These are phyloP conservation scores for Lamprologus callipterus DNA, from an alignment of 2,113 vertebrate genomes.

Conservation along the genomic window DNA sequence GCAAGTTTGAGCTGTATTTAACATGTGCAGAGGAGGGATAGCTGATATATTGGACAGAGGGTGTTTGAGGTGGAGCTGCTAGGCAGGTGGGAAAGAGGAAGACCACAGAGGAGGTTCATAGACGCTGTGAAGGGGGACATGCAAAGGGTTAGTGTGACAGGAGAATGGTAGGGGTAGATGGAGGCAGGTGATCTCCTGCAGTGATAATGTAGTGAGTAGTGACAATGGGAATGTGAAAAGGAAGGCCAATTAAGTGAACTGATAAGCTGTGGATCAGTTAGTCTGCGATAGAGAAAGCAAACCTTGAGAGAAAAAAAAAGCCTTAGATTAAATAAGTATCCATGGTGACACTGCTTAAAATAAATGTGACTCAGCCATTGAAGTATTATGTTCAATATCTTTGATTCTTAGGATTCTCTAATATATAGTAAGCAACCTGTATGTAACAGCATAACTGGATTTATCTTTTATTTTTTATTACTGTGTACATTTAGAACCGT, in stretches of 20 bases:
- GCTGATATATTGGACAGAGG: background rate
- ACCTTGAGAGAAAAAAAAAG: background rate
- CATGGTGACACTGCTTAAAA: conserved; percentile 39
- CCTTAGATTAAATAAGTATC: background rate
- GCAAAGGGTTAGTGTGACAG: background rate
- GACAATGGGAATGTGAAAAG: background rate
- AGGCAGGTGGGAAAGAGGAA: background rate
- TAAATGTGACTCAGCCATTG: background rate
- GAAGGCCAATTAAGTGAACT: background rate
- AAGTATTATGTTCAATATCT: background rate
- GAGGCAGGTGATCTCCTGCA: background rate
- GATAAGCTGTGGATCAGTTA: background rate
- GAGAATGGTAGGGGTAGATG: rapidly evolving
- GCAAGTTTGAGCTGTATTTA: background rate
- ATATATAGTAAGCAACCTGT: background rate
- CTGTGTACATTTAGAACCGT: background rate
- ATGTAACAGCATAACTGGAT: background rate
- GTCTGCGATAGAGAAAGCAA: background rate
- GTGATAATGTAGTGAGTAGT: background rate
- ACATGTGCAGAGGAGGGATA: background rate
- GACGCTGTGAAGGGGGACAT: background rate
- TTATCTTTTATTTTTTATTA: background rate
- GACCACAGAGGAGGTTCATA: background rate
- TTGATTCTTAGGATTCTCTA: background rate
- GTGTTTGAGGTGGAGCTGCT: background rate